Evolutionary conservation across 1,140 invertebrate species (phyloP), one percentile per base, ranked within the genome.

Genomic region (Heliconius hermathena): DNA sequence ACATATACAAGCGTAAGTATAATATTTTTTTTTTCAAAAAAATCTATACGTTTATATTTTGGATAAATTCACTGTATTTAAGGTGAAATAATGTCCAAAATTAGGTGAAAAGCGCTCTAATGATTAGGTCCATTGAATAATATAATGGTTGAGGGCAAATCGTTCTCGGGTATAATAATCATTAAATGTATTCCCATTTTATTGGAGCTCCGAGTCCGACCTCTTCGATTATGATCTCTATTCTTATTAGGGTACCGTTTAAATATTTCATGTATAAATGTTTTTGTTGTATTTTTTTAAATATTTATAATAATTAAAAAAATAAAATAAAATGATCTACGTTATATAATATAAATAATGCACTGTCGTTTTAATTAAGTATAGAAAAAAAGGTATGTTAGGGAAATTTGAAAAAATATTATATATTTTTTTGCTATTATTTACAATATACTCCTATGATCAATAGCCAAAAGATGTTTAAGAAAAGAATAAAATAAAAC

Each of bases 161-260:
- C 91, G 90, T 92, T 94, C 93, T 92, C 84, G 91, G 90, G 84
- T 87, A 94, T 94, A 92, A 94, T 94, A 93, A 94, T 94, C 91
- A 93, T 92, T 94, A 94, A 94, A 90, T 89, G 86, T 90, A 90
- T 92, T 92, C 85, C 88, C 89, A 90, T 91, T 92, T 93, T 91
- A 91, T 94, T 92, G 86, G 88, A 89, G 81, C 90, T 88, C 85
- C 81, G 86, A 91, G 87, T 91, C 87, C 84, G 82, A 87, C 87
- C 88, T 90, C 82, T 85, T 78, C 89, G 92, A 94, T 94, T 94
- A 93, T 87, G 89, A 94, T 94, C 91, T 92, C 88, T 91, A 92
- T 93, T 90, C 86, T 92, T 90, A 85, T 91, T 91, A 88, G 91
- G 87, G 89, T 87, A 82, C 90, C 87, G 81, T 81, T 26, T 29